Base-by-base conservation (phyloP, 2,113 vertebrate species). In the Phycodurus eques region DNA sequence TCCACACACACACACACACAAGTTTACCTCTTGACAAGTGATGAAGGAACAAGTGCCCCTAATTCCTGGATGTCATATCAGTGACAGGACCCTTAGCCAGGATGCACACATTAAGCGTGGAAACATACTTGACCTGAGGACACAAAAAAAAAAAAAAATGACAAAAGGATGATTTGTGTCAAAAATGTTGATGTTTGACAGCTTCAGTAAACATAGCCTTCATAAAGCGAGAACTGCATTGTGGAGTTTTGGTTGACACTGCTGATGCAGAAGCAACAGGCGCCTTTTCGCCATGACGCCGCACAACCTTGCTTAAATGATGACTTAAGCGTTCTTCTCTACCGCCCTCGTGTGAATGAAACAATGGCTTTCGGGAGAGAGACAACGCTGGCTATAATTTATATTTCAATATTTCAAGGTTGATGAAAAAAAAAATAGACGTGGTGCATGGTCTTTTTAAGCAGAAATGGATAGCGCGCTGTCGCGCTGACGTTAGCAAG, bases 21-120 rank as follows among this genome's bases (percentile, higher is more conserved):
- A 75, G 44, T 71, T 84, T 77, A 82, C 86, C 85, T 90, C 44
- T 85, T 86, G 80, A 88, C 80, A 80, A 85, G 73, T 62, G 67
- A 75, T 72, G 75, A 68, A 71, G 63, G 43, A 81, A 72, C 73
- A 81, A 79, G 43, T 64, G 79, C 59, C 80, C 83, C 76, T 69
- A 80, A 81, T 80, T 79, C 74, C 73, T 65, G 78, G 68, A 75
- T 87, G 76, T 71, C 44, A 33, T 77, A 68, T 86, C 77, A 75
- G 81, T 79, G 81, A 83, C 76, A 71, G 76, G 76, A 76, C 87
- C 83, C 14, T 62, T 78, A 77, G 88, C 84, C 85, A 83, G 57
- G 81, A 80, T 74, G 82, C 77, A 69, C 74, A 83, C 76, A 73
- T 82, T 82, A 79, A 71, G 63, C 76, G 79, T 76, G 74, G 80